A percentile compares a stretch with the other conserved stretches of the same genome.
Evolutionary conservation across 2,797 vertebrate genomes (phyloP).

Genomic region (Neostethus bicornis): DNA sequence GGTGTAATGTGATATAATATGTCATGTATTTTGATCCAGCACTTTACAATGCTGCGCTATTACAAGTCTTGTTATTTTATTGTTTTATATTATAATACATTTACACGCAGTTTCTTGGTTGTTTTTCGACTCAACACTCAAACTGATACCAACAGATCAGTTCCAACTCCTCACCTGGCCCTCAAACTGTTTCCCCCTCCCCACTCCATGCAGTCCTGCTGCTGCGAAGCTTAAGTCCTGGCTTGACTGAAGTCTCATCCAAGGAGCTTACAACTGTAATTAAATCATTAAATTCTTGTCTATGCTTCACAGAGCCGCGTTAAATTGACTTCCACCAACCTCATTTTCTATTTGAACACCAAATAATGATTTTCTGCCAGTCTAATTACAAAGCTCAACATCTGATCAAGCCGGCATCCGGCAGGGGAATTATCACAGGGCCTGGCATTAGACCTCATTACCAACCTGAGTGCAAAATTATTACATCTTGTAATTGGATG

Average conservation of each 20-base stretch:
- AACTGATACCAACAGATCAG: no score
- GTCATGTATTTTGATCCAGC: no score
- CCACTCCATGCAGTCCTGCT: no score
- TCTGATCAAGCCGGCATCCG: slow-evolving; percentile 67
- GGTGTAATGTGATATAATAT: no score
- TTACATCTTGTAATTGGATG: slow-evolving; percentile 75
- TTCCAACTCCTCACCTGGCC: no score
- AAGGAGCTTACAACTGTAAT: slow-evolving; percentile 99
- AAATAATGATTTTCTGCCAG: slow-evolving; percentile 99
- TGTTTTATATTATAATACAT: no score
- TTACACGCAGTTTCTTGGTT: no score
- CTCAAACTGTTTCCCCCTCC: no score
- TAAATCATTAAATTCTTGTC: slow-evolving; percentile 99
- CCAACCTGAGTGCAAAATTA: slow-evolving; percentile 65
- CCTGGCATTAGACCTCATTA: slow-evolving; percentile 75
- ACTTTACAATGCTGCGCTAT: no score
- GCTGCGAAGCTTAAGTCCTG: no score
- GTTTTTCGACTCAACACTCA: no score
- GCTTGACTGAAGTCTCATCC: slow-evolving; percentile 91
- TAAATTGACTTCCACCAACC: slow-evolving; percentile 98
- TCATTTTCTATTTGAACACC: slow-evolving; percentile 98
- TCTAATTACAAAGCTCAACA: slow-evolving; percentile 99
- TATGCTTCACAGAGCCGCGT: slow-evolving; percentile 87
- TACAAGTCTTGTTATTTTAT: no score
- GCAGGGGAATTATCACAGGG: slow-evolving; percentile 60